Percentiles rank a stretch among this genome's conserved stretches.
phyloP scores from a whole-genome alignment of 1,140 invertebrate genomes.

The Papilio machaon region DNA sequence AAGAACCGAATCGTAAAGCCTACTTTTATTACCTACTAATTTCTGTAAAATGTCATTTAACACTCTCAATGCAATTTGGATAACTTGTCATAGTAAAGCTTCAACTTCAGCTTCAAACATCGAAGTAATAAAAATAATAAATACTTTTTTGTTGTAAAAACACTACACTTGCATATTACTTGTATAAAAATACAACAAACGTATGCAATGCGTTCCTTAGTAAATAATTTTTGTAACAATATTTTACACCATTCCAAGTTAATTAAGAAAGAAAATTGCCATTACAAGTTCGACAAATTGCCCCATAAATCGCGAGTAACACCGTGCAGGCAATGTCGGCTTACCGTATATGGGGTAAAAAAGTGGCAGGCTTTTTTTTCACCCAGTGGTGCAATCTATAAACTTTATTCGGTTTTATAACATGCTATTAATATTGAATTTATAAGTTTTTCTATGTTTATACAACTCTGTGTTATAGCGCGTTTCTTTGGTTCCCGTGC shows the following conservation, averaged over 20 bases:
- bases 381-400: constrained; percentile 17
- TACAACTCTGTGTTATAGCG: neutral
- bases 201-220: neutral
- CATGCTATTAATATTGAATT: neutral
- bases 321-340: constrained; percentile 41
- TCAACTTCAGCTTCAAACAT: too few species aligned
- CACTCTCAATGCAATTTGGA: too few species aligned
- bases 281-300: constrained; percentile 45
- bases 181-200: too few species aligned
- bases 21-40: too few species aligned
- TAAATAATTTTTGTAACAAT: constrained; percentile 27
- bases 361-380: constrained; percentile 36
- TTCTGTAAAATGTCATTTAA: too few species aligned
- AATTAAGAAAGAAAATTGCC: constrained; percentile 48
- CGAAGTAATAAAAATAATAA: too few species aligned
- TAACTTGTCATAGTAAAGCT: too few species aligned
- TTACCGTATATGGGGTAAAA: constrained; percentile 40
- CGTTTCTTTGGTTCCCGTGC: neutral
- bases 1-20: too few species aligned
- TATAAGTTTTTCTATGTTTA: neutral
- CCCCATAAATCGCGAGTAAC: constrained; percentile 46
- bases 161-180: too few species aligned
- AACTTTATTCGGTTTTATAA: neutral
- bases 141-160: too few species aligned
- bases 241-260: constrained; percentile 37